Conservation (phyloP, 2,888 invertebrate genomes). For the Nephrotoma flavescens region DNA sequence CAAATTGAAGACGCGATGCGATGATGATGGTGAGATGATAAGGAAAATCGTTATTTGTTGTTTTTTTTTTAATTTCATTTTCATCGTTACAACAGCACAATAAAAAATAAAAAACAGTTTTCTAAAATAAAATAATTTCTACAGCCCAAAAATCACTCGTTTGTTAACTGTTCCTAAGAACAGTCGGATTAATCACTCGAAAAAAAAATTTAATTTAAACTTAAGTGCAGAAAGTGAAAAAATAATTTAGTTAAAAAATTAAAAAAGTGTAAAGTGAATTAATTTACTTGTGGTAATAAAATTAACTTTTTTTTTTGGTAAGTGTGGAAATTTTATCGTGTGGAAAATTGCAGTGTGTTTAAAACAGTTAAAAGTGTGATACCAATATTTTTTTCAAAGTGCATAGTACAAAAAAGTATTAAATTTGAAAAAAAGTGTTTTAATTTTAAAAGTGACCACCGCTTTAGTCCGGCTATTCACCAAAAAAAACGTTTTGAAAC, state of each 20-base stretch:
- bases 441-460: not conserved
- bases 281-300: not conserved
- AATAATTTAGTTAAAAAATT: not conserved
- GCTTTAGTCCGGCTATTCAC: not conserved
- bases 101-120: not conserved
- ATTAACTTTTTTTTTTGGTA: not conserved
- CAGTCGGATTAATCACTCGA: not conserved
- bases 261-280: not conserved
- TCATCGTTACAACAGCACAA: not conserved
- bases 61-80: not conserved
- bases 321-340: not conserved
- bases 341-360: not conserved
- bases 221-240: not conserved
- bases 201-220: not conserved
- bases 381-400: not conserved
- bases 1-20: not conserved
- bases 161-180: slow-evolving; percentile 4
- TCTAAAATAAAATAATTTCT: not conserved
- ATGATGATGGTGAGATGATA: not conserved
- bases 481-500: not conserved
- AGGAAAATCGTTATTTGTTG: not conserved
- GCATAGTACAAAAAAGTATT: not conserved
- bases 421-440: not conserved
- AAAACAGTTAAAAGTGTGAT: not conserved
- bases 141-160: not conserved